phyloP scores from a whole-genome alignment of 1,140 invertebrate genomes.

The Pygmarrhopalites habei region DNA sequence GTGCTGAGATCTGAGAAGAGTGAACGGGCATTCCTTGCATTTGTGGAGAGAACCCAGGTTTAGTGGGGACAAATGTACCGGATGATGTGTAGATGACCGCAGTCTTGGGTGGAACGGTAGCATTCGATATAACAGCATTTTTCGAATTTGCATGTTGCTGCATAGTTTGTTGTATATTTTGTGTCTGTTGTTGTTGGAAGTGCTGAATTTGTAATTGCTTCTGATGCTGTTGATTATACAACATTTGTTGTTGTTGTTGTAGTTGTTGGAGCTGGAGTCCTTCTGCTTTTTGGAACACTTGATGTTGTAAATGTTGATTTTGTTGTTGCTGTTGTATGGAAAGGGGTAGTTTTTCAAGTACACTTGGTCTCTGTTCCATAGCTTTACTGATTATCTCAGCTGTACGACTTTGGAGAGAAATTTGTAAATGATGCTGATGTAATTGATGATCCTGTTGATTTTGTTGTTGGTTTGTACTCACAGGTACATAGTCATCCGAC shows the following conservation, averaged over 20 bases:
- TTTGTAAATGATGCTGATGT: slow-evolving; percentile 3
- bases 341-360: slow-evolving; percentile 19
- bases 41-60: not conserved
- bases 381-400: slow-evolving; percentile 21
- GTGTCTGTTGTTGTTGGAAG: not conserved
- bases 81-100: slow-evolving; percentile 12
- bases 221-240: slow-evolving; percentile 3
- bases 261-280: slow-evolving; percentile 14
- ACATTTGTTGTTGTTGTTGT: not conserved
- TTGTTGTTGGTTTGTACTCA: not conserved
- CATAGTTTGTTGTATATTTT: too few species aligned
- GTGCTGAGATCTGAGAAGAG: not conserved
- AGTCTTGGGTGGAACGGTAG: not conserved
- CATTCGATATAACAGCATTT: not conserved
- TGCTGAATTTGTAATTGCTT: not conserved
- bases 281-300: too few species aligned
- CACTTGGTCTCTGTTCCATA: slow-evolving; percentile 14
- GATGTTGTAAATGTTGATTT: slow-evolving; percentile 17
- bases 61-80: slow-evolving; percentile 12
- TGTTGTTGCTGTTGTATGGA: slow-evolving; percentile 23
- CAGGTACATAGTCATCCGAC: slow-evolving; percentile 62
- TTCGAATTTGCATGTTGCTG: not conserved
- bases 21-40: not conserved
- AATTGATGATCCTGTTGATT: slow-evolving; percentile 11
- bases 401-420: slow-evolving; percentile 10